These are phyloP conservation scores for Malacosoma neustria DNA, from an alignment of 2,888 invertebrate species.

Conservation along the genomic window DNA sequence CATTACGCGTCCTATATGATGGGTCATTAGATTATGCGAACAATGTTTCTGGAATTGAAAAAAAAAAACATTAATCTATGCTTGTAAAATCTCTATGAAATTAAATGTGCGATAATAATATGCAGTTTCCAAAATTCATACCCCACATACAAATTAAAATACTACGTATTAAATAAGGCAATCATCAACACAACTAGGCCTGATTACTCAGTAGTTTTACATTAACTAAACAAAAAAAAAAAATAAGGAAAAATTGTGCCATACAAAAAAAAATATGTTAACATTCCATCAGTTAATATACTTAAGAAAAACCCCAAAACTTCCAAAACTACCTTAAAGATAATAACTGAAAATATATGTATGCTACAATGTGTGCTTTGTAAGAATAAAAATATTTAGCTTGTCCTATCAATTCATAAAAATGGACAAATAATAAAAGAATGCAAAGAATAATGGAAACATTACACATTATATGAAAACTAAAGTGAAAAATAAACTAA, in stretches of 20 bases:
- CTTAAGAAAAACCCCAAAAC: constrained; percentile 47
- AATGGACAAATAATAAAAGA: no score
- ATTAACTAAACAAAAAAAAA: constrained; percentile 21
- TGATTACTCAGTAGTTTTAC: constrained; percentile 28
- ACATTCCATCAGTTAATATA: constrained; percentile 54
- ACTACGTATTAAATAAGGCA: constrained; percentile 38
- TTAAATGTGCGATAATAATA: neutral
- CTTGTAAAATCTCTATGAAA: neutral
- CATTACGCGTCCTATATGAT: no score
- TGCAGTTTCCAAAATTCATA: no score
- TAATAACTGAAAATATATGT: constrained; percentile 15
- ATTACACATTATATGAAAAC: no score
- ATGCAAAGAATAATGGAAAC: no score
- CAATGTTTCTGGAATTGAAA: no score
- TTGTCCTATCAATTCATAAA: no score
- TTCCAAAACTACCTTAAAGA: constrained; percentile 39
- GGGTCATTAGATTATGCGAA: no score
- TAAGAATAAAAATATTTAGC: no score
- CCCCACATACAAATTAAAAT: constrained; percentile 43
- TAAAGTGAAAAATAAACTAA: no score
- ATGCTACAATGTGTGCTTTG: no score
- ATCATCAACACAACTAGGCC: constrained; percentile 22
- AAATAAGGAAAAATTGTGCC: constrained; percentile 21
- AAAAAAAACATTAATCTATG: no score
- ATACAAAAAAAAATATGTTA: constrained; percentile 34